Percentiles rank a stretch among this genome's conserved stretches.
These are phyloP conservation scores for Philaethria dido DNA, from an alignment of 2,888 invertebrate species.

Conservation along the genomic window DNA sequence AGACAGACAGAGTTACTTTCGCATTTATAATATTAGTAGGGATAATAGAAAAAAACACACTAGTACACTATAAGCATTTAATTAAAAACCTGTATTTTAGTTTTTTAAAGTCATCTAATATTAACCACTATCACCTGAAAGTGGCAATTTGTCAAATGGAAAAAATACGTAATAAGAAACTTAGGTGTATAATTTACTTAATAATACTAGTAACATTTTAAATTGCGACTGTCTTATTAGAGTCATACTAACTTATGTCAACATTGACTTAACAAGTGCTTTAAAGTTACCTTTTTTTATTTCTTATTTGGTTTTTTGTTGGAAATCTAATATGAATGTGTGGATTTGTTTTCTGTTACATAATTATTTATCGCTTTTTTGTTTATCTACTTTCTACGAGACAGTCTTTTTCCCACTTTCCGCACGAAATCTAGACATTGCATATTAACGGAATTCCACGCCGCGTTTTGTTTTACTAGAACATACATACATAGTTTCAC, in stretches of 20 bases:
- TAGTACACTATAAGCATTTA: no score
- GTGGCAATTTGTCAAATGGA: constrained; percentile 39
- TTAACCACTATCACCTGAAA: constrained; percentile 11
- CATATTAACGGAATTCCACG: no score
- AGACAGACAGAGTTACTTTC: no score
- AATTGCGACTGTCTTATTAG: constrained; percentile 45
- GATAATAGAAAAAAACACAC: no score
- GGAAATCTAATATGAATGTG: not conserved
- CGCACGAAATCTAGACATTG: no score
- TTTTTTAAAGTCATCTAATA: constrained; percentile 24
- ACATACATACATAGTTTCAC: no score
- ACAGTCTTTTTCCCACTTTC: no score
- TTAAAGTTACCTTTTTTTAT: constrained; percentile 16
- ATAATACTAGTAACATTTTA: constrained; percentile 36
- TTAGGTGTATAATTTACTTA: constrained; percentile 38
- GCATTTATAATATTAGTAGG: no score
- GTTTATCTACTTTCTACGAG: no score
- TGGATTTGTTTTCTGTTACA: no score
- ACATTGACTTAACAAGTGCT: constrained; percentile 46
- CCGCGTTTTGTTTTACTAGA: no score
- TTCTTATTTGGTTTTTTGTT: constrained; percentile 2
- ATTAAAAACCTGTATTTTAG: not conserved
- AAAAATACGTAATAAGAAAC: constrained; percentile 25
- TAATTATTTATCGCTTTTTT: no score
- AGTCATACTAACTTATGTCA: constrained; percentile 46